Conservation (phyloP, 2,113 vertebrate genomes). For the Leuciscus idus region DNA sequence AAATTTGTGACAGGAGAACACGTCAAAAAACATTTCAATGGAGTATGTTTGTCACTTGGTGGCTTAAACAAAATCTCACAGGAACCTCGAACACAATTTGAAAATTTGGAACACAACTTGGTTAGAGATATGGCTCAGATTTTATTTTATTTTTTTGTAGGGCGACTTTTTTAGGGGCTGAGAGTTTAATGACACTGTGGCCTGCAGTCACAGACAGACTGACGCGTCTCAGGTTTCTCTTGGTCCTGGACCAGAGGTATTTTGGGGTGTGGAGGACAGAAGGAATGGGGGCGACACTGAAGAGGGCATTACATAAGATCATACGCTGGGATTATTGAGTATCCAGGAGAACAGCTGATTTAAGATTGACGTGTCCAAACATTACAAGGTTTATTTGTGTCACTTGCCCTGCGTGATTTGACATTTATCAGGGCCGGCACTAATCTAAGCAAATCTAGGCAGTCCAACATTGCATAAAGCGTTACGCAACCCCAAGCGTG, state of each 20-base stretch:
- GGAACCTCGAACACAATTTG: too few relatives aligned
- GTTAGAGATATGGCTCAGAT: too few relatives aligned
- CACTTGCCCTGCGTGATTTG: background rate
- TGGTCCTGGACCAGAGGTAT: conserved; percentile 24
- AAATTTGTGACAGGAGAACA: too few relatives aligned
- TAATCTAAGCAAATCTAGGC: background rate
- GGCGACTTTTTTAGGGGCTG: too few relatives aligned
- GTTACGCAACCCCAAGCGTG: background rate
- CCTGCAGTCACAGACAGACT: background rate
- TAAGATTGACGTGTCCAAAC: background rate
- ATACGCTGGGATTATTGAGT: background rate
- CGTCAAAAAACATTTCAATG: too few relatives aligned
- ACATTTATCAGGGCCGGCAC: conserved; percentile 11
- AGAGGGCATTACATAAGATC: conserved; percentile 36
- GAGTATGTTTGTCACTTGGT: too few relatives aligned
- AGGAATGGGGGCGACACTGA: background rate
- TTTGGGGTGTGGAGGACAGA: background rate
- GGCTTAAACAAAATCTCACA: too few relatives aligned
- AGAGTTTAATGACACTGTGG: background rate
- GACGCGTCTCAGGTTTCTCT: conserved; percentile 30
- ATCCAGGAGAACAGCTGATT: background rate
- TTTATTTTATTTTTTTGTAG: too few relatives aligned
- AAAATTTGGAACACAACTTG: too few relatives aligned
- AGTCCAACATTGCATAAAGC: background rate
- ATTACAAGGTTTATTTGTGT: background rate